Evolutionary conservation across 2,113 vertebrate species (phyloP), one percentile per base, ranked within the genome.

Genomic region (Pogona vitticeps): DNA sequence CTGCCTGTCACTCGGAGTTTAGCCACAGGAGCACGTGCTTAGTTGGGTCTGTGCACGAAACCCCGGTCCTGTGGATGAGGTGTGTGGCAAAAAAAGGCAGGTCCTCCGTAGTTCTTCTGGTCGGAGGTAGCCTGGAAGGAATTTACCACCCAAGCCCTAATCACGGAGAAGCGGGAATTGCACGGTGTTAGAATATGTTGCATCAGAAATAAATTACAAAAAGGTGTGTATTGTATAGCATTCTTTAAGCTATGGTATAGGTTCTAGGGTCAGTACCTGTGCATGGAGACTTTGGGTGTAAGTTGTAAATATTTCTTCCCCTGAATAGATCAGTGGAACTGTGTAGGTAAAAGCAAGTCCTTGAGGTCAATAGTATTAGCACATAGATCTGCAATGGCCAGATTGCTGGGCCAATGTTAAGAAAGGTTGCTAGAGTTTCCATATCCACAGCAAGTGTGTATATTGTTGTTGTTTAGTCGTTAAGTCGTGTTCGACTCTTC

Each of bases 1-100:
- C n/a, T n/a, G n/a, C 26, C 70, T 88, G 87, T 85, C 82, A 84
- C 33, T 81, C 23, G 13, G 59, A 26, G 70, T 28, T 56, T 36
- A 86, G 68, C 78, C 13, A 8, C 20, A 61, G 14, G 13, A 8
- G 20, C n/a, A 52, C 59, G 23, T 82, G 58, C 82, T 26, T n/a
- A 1, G 38, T 61, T 20, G 23, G 0, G 59, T 82, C 36, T 59
- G 20, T 80, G 42, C 59, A 72, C 71, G 76, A 58, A 73, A 23
- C 46, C 42, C 12, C 56, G 20, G 14, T 63, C 59, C 73, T 75
- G 59, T 80, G 58, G 73, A 75, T 67, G 87, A 58, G 40, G 31
- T 68, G 59, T 56, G n/a, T 21, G 18, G 65, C 10, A 31, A 28
- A 33, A 17, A n/a, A 65, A 42, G 40, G n/a, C 23, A 42, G 31